Evolutionary conservation across 1,140 invertebrate species (phyloP), one percentile per base, ranked within the genome.

Genomic region (Anadara kagoshimensis): DNA sequence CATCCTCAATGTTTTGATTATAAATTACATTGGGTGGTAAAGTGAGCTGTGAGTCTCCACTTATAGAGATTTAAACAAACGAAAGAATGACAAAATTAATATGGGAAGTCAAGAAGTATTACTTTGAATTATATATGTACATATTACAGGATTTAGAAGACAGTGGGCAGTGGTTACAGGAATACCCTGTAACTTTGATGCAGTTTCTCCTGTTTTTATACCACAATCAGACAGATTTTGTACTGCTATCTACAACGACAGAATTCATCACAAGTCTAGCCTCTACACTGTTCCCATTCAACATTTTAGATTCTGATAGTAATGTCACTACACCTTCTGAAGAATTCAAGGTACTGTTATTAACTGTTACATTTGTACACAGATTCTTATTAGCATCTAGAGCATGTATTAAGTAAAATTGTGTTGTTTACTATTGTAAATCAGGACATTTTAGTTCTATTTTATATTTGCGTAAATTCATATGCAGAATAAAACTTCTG

Each of bases 181-280:
- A 96, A 78, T 97, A 98, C 90, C 95, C 97, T 14, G 93, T 96
- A 47, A 96, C 95, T 57, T 80, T 99, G 78, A 92, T 97, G 57
- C 93, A 96, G 91, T 95, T 99, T 79, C 89, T 99, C 20, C 96
- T 97, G 82, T 98, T 96, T 84, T 90, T 99, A 10, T 99, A 99
- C 89, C 97, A 99, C 85, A 98, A 98, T 86, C 93, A 97, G 68
- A 93, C 94, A 2, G 96, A 98, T 84, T 98, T 99, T 86, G 95
- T 96, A 89, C 93, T 94, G 12, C 92, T 98, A 8, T 96, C 97
- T 88, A 97, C 97, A 93, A 94, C 94, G 0, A 93, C 93, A 14
- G 97, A 99, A 84, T 96, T 99, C 54, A 90, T 99, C 8, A 93
- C 92, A 44, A 95, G 95, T 4, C 90, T 99, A 29, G 95, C 96